phyloP scores from a whole-genome alignment of 2,113 vertebrate genomes.

The Gobio gobio region DNA sequence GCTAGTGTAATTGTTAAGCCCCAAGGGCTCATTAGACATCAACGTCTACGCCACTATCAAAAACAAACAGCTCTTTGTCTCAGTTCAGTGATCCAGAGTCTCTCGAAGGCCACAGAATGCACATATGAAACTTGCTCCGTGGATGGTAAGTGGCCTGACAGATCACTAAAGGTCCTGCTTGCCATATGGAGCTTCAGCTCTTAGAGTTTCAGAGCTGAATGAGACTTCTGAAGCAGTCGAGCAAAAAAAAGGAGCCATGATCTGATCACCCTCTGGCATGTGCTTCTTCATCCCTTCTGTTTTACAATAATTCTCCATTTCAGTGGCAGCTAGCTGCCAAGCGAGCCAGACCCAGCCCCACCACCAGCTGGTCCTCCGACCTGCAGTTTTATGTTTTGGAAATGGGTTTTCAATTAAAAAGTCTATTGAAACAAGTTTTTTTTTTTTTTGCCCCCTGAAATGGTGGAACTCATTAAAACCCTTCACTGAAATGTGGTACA shows the following conservation, averaged over 20 bases:
- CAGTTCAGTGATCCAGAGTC: constrained; percentile 11
- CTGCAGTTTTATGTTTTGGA: constrained; percentile 36
- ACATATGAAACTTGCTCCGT: neutral
- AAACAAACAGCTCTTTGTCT: constrained; percentile 15
- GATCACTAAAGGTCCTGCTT: constrained; percentile 14
- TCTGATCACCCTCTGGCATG: constrained; percentile 35
- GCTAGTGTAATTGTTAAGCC: constrained; percentile 25
- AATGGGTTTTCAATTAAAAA: constrained; percentile 55
- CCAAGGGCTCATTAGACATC: neutral
- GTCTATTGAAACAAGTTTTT: constrained; percentile 36
- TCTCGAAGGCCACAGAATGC: neutral
- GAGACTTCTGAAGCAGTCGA: constrained; percentile 21
- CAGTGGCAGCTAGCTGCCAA: constrained; percentile 49
- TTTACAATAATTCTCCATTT: constrained; percentile 53
- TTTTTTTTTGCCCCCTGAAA: constrained; percentile 21
- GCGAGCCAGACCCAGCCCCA: constrained; percentile 38
- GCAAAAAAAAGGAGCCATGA: constrained; percentile 16
- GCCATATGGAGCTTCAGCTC: constrained; percentile 14
- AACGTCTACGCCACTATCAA: neutral
- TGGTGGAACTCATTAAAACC: constrained; percentile 29
- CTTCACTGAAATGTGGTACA: neutral
- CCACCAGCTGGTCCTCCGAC: constrained; percentile 51
- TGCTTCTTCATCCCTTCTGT: constrained; percentile 43
- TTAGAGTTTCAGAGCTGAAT: constrained; percentile 26
- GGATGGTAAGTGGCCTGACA: constrained; percentile 17